These are phyloP conservation scores for Protophormia terraenovae DNA, from an alignment of 2,888 invertebrate species.

Conservation along the genomic window DNA sequence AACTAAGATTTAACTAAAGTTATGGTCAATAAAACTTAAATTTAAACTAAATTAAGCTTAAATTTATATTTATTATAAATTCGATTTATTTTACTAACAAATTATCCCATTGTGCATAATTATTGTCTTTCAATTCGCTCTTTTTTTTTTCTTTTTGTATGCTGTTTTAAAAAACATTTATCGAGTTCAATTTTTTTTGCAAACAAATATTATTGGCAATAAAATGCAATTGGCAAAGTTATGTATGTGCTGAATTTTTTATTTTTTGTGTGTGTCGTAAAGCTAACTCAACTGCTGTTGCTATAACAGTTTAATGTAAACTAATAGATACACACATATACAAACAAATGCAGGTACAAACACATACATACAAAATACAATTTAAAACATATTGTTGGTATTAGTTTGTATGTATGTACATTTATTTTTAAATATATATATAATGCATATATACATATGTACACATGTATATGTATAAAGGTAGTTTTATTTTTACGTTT, in stretches of 20 bases:
- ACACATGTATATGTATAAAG: not conserved
- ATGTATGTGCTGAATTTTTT: slow-evolving; percentile 53
- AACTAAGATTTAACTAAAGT: no score
- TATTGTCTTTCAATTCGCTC: slow-evolving; percentile 41
- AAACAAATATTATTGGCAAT: slow-evolving; percentile 64
- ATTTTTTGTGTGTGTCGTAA: slow-evolving; percentile 18
- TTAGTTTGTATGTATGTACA: slow-evolving; percentile 1
- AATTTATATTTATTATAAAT: no score
- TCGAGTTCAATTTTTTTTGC: slow-evolving; percentile 58
- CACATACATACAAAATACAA: slow-evolving; percentile 27
- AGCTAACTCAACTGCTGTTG: slow-evolving; percentile 33
- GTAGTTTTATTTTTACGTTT: not conserved
- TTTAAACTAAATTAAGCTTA: no score
- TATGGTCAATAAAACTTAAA: no score
- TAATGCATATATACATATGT: not conserved
- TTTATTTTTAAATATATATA: not conserved
- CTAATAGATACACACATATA: not conserved
- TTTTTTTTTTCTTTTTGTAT: slow-evolving; percentile 34
- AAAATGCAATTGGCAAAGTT: slow-evolving; percentile 69
- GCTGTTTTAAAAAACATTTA: slow-evolving; percentile 54
- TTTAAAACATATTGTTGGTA: slow-evolving; percentile 49
- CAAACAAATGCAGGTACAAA: not conserved
- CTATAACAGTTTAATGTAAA: slow-evolving; percentile 2
- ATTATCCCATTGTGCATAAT: slow-evolving; percentile 58
- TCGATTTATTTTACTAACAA: not conserved